Conservation (phyloP, 1,140 invertebrate species). For the Drosophila truncata region DNA sequence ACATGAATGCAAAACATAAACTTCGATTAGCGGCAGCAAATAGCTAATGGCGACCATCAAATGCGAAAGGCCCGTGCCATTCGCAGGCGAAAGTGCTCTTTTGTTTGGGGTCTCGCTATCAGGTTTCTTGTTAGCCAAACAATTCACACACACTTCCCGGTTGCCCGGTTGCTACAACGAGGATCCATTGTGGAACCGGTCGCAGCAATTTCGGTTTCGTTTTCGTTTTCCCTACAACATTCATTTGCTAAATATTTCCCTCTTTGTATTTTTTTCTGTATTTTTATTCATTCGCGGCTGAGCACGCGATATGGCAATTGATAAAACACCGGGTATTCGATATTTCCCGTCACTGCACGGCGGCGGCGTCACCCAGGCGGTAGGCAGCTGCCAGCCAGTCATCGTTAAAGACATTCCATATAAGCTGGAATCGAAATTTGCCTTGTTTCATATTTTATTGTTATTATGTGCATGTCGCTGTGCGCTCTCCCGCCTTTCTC, state of each 20-base stretch:
- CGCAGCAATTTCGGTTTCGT: conserved; percentile 50
- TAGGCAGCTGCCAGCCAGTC: conserved; percentile 20
- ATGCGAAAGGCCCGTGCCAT: conserved; percentile 31
- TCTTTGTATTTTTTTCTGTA: conserved; percentile 37
- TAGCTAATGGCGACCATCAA: conserved; percentile 49
- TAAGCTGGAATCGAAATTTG: conserved; percentile 42
- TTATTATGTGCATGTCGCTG: conserved; percentile 39
- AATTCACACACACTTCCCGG: conserved; percentile 72
- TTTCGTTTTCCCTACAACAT: conserved; percentile 31
- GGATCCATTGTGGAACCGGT: conserved; percentile 61
- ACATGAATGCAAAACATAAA: conserved; percentile 64
- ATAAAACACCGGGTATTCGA: conserved; percentile 83
- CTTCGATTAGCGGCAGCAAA: conserved; percentile 60
- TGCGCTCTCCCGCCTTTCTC: neutral
- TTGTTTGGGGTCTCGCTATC: conserved; percentile 55
- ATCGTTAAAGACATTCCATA: conserved; percentile 46
- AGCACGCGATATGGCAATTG: conserved; percentile 80
- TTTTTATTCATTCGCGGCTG: conserved; percentile 50
- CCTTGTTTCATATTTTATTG: conserved; percentile 63
- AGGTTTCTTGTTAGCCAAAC: conserved; percentile 76
- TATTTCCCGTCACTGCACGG: conserved; percentile 61
- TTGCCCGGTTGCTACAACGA: conserved; percentile 21
- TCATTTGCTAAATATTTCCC: conserved; percentile 40
- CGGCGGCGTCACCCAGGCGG: neutral
- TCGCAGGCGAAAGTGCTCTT: conserved; percentile 33